A percentile compares a stretch with the other conserved stretches of the same genome.
phyloP scores from a whole-genome alignment of 1,140 invertebrate species.

The Rhagoletis zephyria region DNA sequence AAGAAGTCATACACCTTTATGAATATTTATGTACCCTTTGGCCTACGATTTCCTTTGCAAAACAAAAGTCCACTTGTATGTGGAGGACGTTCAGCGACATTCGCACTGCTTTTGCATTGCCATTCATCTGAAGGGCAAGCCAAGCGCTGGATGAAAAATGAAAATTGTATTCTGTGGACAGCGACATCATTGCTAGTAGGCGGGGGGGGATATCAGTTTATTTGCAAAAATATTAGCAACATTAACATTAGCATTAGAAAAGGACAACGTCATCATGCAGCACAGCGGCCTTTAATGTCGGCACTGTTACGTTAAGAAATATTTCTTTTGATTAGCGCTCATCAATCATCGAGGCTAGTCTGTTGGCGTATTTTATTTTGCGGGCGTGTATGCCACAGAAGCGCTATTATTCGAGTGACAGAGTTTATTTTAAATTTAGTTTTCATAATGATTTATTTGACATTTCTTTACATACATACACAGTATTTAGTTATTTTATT shows the following conservation, averaged over 20 bases:
- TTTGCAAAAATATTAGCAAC: not conserved
- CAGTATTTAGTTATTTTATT: not conserved
- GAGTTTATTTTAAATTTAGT: not conserved
- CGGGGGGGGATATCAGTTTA: not conserved
- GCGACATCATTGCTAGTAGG: not conserved
- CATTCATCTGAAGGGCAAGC: not conserved
- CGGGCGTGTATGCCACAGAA: not conserved
- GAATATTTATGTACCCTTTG: not conserved
- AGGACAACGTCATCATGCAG: not conserved
- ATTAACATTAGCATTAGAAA: conserved; percentile 22
- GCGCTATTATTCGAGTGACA: not conserved
- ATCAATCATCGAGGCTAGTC: not conserved
- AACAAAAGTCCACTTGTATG: not conserved
- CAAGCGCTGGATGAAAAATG: not conserved
- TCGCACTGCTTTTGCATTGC: conserved; percentile 14
- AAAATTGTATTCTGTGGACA: not conserved
- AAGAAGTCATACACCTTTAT: conserved; percentile 28
- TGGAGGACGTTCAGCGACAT: conserved; percentile 29
- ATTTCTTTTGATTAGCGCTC: conserved; percentile 25
- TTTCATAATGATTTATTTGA: not conserved
- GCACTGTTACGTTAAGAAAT: not conserved
- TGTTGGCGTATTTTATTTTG: no score
- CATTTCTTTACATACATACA: not conserved
- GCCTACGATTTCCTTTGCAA: not conserved
- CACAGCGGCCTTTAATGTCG: not conserved